Evolutionary conservation across 2,113 vertebrate species (phyloP).

Genomic region (Sciurus niger): DNA sequence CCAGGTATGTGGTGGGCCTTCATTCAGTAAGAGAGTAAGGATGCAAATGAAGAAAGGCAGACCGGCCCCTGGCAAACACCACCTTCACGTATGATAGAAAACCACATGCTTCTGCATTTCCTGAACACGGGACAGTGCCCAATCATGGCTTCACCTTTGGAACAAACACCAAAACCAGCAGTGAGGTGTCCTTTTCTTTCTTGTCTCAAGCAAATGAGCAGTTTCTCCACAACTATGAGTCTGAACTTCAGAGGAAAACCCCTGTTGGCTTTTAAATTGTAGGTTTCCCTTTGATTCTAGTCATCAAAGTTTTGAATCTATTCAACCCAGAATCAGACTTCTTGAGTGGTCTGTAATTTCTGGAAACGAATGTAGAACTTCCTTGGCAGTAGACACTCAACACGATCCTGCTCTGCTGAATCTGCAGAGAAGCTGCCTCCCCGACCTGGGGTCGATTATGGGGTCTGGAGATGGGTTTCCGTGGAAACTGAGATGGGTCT

Average conservation of each 20-base stretch:
- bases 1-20: too few species aligned
- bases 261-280: background rate
- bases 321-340: background rate
- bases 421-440: too few species aligned
- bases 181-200: background rate
- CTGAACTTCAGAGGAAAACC: background rate
- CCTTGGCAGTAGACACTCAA: background rate
- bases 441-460: too few species aligned
- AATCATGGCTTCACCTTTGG: too few species aligned
- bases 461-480: background rate
- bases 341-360: background rate
- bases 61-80: too few species aligned
- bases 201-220: constrained; percentile 52
- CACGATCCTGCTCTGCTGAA: background rate
- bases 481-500: background rate
- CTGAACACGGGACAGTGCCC: too few species aligned
- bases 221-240: background rate
- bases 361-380: background rate
- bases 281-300: constrained; percentile 15
- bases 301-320: background rate
- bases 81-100: too few species aligned
- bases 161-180: too few species aligned
- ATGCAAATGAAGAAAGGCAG: too few species aligned
- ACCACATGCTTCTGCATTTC: too few species aligned
- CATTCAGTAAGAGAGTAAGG: too few species aligned